These are phyloP conservation scores for Sarcophaga variegata DNA, from an alignment of 2,888 invertebrate species.

Conservation along the genomic window DNA sequence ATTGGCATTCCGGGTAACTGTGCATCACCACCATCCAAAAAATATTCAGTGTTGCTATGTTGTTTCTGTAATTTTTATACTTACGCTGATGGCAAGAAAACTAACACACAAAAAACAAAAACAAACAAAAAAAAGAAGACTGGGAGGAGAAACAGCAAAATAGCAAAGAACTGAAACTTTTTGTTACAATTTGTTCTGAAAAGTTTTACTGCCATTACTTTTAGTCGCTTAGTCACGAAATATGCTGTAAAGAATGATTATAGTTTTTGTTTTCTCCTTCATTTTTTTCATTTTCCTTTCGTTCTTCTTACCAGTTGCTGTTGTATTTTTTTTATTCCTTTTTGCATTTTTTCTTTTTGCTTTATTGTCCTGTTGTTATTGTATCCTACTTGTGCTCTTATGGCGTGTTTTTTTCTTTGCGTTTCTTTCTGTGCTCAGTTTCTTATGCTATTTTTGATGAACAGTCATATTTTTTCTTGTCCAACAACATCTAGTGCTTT, in stretches of 20 bases:
- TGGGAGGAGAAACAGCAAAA: neutral
- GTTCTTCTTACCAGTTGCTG: neutral
- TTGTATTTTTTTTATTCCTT: slow-evolving; percentile 1
- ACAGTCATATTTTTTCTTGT: slow-evolving; percentile 63
- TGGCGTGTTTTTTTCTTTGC: neutral
- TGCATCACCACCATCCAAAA: neutral
- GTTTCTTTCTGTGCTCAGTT: slow-evolving; percentile 4
- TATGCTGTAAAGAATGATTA: slow-evolving; percentile 65
- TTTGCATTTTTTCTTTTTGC: neutral
- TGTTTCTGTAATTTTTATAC: slow-evolving; percentile 25
- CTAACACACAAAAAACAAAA: neutral
- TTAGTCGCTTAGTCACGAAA: slow-evolving; percentile 67
- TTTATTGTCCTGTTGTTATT: neutral
- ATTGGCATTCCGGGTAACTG: slow-evolving; percentile 26
- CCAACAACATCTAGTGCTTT: slow-evolving; percentile 49
- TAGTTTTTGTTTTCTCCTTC: slow-evolving; percentile 36
- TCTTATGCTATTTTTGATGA: slow-evolving; percentile 59
- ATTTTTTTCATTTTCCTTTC: neutral
- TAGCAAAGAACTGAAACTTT: slow-evolving; percentile 33
- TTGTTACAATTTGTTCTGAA: slow-evolving; percentile 59
- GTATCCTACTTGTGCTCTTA: slow-evolving; percentile 30
- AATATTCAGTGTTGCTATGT: slow-evolving; percentile 19
- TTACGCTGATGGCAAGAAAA: slow-evolving; percentile 18
- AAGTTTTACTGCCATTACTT: slow-evolving; percentile 62
- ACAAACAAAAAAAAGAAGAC: neutral